Evolutionary conservation across 2,888 invertebrate species (phyloP).

Genomic region (Onthophagus sagittarius): DNA sequence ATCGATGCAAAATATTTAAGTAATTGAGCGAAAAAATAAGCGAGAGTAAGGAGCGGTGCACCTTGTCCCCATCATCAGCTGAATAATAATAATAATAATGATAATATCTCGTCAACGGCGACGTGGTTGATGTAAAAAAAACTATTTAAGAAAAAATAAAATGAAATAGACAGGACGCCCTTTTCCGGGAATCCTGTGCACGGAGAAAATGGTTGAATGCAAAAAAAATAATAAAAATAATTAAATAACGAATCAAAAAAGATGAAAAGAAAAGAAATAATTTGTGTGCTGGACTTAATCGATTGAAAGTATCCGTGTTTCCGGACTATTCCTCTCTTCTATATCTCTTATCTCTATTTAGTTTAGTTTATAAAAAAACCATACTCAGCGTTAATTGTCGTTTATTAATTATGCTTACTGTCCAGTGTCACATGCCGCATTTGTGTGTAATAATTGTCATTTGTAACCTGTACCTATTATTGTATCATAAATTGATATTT

Average conservation of each 20-base stretch:
- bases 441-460: conserved; percentile 49
- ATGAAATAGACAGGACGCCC: neutral
- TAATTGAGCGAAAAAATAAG: conserved; percentile 11
- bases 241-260: conserved; percentile 41
- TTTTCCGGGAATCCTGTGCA: conserved; percentile 1
- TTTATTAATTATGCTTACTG: conserved; percentile 46
- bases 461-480: conserved; percentile 48
- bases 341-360: conserved; percentile 27
- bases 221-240: no score
- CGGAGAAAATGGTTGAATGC: no score
- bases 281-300: conserved; percentile 35
- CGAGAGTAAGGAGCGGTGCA: conserved; percentile 21
- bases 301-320: conserved; percentile 40
- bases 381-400: conserved; percentile 36
- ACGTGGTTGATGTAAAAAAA: neutral
- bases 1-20: neutral
- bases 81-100: conserved; percentile 28
- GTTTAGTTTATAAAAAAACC: conserved; percentile 35
- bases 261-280: conserved; percentile 36
- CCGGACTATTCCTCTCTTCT: conserved; percentile 29
- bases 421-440: conserved; percentile 51
- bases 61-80: conserved; percentile 27
- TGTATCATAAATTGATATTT: conserved; percentile 44
- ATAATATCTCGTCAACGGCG: neutral
- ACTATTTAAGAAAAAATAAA: neutral